These are phyloP conservation scores for Clinocottus analis DNA, from an alignment of 2,113 vertebrate genomes.

Conservation along the genomic window DNA sequence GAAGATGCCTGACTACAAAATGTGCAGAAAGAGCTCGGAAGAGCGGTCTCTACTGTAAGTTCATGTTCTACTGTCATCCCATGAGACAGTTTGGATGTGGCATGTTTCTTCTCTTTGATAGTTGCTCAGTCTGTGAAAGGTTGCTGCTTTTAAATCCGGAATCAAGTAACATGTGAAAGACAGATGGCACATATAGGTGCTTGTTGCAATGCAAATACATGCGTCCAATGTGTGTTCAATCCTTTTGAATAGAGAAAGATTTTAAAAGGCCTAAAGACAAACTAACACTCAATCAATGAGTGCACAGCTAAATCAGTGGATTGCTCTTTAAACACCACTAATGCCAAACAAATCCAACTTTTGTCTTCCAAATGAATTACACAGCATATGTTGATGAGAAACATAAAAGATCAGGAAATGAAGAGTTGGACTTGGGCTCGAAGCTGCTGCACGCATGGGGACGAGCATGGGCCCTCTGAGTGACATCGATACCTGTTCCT, in stretches of 20 bases:
- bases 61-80: conserved; percentile 28
- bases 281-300: background rate
- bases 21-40: conserved; percentile 39
- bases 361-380: background rate
- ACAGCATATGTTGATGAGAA: background rate
- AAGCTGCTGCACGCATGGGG: background rate
- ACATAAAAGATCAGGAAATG: background rate
- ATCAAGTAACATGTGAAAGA: conserved; percentile 9
- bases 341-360: background rate
- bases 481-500: background rate
- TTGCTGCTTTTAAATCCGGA: conserved; percentile 25
- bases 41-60: conserved; percentile 8
- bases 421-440: background rate
- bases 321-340: background rate
- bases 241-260: background rate
- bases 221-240: background rate
- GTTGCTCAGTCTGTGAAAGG: conserved; percentile 17
- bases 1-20: conserved; percentile 50
- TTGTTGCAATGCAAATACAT: background rate
- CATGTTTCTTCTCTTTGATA: background rate
- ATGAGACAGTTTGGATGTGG: background rate
- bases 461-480: background rate
- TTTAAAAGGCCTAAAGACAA: background rate
- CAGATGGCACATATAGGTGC: background rate
- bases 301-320: background rate